Evolutionary conservation across 2,797 vertebrate genomes (phyloP), one percentile per base, ranked within the genome.

Genomic region (Salmo trutta): DNA sequence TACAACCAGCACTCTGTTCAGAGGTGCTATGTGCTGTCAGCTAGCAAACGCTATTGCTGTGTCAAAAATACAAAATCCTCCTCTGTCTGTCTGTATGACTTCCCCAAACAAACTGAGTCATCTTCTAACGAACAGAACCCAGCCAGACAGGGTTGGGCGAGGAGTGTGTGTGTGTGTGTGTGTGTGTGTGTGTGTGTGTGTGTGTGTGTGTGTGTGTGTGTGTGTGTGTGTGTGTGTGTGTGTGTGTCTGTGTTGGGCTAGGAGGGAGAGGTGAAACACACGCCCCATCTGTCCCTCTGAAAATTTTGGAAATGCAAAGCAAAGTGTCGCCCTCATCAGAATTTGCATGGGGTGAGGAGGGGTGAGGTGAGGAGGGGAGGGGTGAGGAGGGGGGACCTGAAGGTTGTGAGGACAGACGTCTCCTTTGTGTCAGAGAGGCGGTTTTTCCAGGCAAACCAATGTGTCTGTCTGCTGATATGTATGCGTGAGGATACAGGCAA

Each of bases 231-330:
- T 36, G 33, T 5, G 33, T 36, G 33, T 36, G 5, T 36, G 33
- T 36, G 33, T 5, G 31, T 33, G 31, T 33, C 1, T 36, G 33
- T 36, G 5, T 33, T 33, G 31, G 31, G 31, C 31, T 33, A 33
- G 4, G 53, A 5, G 79, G 56, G 52, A 7, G 27, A 67, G 47
- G 69, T 1, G 52, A 64, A 0, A 36, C 29, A 71, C 65, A 75
- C 53, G 29, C 77, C 75, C 70, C 74, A 53, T 71, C 65, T 68
- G 21, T 71, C 79, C 67, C 73, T 70, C 70, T 62, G 62, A 85
- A 87, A 89, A 66, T 27, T 82, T 73, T 56, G 47, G 24, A 76
- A 77, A 84, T 83, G 82, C 85, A 87, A 86, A 86, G 41, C 64
- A 74, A 29, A 10, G 67, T 76, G 14, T 15, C 2, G n/a, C 24